phyloP scores from a whole-genome alignment of 2,797 vertebrate species.

The Danio choprae region DNA sequence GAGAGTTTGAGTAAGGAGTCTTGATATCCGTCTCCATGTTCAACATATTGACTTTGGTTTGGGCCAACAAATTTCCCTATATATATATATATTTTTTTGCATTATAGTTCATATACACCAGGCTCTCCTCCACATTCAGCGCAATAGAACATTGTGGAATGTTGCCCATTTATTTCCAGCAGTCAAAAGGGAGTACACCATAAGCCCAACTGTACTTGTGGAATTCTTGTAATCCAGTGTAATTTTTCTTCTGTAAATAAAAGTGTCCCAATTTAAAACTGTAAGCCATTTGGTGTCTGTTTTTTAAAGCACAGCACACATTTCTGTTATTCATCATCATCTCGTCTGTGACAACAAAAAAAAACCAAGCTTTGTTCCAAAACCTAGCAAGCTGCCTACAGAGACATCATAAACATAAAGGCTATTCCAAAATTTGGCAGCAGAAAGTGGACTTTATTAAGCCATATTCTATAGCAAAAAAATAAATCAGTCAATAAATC shows the following conservation, averaged over 20 bases:
- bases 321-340: not conserved
- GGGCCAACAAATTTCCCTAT: slow-evolving; percentile 32
- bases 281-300: slow-evolving; percentile 12
- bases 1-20: slow-evolving; percentile 32
- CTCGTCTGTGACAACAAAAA: not conserved
- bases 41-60: slow-evolving; percentile 41
- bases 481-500: not conserved
- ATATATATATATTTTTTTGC: too few species aligned
- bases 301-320: not conserved
- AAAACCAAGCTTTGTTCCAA: not conserved
- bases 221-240: slow-evolving; percentile 65
- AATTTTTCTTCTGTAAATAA: slow-evolving; percentile 67
- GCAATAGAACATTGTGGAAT: slow-evolving; percentile 53
- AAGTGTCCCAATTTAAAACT: slow-evolving; percentile 63
- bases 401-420: not conserved
- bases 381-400: not conserved
- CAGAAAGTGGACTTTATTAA: not conserved
- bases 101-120: slow-evolving; percentile 36
- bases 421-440: not conserved
- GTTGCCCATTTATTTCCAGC: slow-evolving; percentile 47
- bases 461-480: not conserved
- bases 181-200: slow-evolving; percentile 42
- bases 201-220: slow-evolving; percentile 60
- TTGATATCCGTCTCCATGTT: slow-evolving; percentile 33
- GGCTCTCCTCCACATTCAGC: slow-evolving; percentile 36